A percentile compares a stretch with the other conserved stretches of the same genome.
Conservation (phyloP, 2,888 invertebrate genomes). For the Hoplodrina ambigua region DNA sequence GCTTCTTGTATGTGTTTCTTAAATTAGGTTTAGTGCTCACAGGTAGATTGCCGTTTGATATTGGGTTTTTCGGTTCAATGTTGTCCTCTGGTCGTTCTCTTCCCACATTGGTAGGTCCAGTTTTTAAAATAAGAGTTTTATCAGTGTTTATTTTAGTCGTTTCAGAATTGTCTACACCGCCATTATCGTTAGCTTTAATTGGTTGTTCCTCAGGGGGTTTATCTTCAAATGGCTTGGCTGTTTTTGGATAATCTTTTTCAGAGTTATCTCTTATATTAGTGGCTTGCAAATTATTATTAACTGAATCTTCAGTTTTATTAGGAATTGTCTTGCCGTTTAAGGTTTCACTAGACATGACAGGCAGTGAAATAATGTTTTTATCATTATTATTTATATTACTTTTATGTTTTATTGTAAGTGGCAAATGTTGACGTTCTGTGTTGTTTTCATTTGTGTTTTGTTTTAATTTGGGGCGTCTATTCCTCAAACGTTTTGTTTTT, state of each 20-base stretch:
- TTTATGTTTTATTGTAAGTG: neutral
- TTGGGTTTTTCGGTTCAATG: too few species aligned
- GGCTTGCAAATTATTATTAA: neutral
- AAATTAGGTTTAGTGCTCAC: neutral
- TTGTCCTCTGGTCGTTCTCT: neutral
- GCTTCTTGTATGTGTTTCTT: constrained; percentile 23
- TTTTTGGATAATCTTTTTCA: neutral
- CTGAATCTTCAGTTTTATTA: neutral
- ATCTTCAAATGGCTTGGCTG: neutral
- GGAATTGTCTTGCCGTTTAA: too few species aligned
- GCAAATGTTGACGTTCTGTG: neutral
- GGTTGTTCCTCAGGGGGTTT: neutral
- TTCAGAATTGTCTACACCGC: neutral
- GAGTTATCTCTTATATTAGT: neutral
- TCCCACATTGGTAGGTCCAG: neutral
- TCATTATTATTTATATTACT: neutral
- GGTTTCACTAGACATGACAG: neutral
- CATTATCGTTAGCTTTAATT: neutral
- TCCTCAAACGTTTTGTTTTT: neutral
- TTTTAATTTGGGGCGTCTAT: neutral
- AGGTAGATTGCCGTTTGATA: neutral
- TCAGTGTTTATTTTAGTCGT: neutral
- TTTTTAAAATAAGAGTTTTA: neutral
- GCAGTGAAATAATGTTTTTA: neutral
- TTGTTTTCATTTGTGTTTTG: neutral